A percentile compares a stretch with the other conserved stretches of the same genome.
Evolutionary conservation across 23 tunicate species (phyloP).

Genomic region (Pegea sp.): DNA sequence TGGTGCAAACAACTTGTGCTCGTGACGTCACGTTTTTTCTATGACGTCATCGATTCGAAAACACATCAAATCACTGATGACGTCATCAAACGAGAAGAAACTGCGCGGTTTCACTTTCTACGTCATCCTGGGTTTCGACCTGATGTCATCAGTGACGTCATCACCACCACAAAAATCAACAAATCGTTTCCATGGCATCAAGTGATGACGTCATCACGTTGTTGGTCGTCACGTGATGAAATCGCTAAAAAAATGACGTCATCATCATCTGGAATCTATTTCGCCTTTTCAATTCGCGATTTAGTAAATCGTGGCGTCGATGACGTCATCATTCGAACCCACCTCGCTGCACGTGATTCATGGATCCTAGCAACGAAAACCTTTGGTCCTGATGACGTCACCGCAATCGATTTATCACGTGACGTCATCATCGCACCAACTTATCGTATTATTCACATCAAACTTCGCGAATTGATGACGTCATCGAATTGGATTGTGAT

Average conservation of each 20-base stretch:
- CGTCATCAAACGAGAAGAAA: slow-evolving; percentile 7
- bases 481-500: too few relatives aligned
- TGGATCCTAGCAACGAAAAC: too few relatives aligned
- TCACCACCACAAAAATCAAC: background rate
- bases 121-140: slow-evolving; percentile 4
- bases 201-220: too few relatives aligned
- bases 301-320: slow-evolving; percentile 3
- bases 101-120: slow-evolving; percentile 19
- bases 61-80: slow-evolving; percentile 14
- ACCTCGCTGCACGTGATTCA: too few relatives aligned
- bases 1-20: slow-evolving; percentile 82
- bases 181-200: too few relatives aligned
- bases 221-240: slow-evolving; percentile 16
- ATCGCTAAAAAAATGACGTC: background rate
- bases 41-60: slow-evolving; percentile 16
- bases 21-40: slow-evolving; percentile 33
- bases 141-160: too few relatives aligned
- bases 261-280: slow-evolving; percentile 22
- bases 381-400: too few relatives aligned
- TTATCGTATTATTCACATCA: too few relatives aligned
- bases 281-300: slow-evolving; percentile 7
- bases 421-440: too few relatives aligned
- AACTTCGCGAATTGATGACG: too few relatives aligned
- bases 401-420: too few relatives aligned
- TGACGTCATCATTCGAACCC: too few relatives aligned